Evolutionary conservation across 2,113 vertebrate genomes (phyloP).

Genomic region (Rhombomys opimus): DNA sequence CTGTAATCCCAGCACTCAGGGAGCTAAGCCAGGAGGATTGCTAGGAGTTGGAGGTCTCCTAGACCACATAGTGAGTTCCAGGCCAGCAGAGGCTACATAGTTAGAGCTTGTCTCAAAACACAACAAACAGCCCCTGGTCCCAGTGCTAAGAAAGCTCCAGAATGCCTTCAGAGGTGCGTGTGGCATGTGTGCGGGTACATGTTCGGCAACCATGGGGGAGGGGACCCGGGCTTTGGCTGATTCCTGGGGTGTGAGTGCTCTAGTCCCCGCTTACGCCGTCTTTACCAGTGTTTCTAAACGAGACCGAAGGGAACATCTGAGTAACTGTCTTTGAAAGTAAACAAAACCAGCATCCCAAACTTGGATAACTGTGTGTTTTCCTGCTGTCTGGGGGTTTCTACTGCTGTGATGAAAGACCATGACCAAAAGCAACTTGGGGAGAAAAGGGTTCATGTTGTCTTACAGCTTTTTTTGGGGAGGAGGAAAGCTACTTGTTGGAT

Average conservation of each 20-base stretch:
- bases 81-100: background rate
- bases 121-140: background rate
- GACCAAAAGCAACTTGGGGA: background rate
- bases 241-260: background rate
- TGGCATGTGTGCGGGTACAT: background rate
- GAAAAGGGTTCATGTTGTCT: too few species aligned
- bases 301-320: background rate
- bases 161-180: background rate
- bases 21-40: background rate
- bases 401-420: background rate
- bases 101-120: background rate
- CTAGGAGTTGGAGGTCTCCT: background rate
- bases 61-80: background rate
- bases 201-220: background rate
- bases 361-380: background rate
- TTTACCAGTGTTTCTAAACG: background rate
- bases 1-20: background rate
- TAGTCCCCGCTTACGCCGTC: background rate
- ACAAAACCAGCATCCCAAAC: background rate
- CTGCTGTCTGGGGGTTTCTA: background rate
- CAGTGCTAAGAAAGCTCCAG: background rate
- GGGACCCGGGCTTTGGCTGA: too few species aligned
- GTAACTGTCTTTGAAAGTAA: conserved; percentile 1
- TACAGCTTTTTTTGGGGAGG: background rate
- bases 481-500: background rate